phyloP scores from a whole-genome alignment of 2,113 vertebrate genomes.

The Rallus limicola region DNA sequence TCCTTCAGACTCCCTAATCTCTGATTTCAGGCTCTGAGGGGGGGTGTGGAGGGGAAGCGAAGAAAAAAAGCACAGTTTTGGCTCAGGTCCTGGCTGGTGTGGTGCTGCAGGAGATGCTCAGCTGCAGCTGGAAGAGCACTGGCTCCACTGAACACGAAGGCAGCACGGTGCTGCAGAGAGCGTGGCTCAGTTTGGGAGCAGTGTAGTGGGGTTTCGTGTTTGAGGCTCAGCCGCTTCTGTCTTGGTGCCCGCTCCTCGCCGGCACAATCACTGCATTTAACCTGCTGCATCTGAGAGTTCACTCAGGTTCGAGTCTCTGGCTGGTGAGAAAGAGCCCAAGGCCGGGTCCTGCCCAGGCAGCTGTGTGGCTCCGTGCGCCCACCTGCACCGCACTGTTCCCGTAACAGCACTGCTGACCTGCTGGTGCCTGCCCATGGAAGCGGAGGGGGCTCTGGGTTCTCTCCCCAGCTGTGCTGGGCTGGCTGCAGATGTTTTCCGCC shows the following conservation, averaged over 20 bases:
- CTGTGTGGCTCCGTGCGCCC: not conserved
- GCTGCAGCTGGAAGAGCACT: not conserved
- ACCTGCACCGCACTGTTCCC: not conserved
- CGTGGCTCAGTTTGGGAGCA: not conserved
- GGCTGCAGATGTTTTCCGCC: not conserved
- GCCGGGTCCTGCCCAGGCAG: not conserved
- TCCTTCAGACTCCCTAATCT: constrained; percentile 9
- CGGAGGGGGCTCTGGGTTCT: not conserved
- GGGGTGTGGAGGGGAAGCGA: no score
- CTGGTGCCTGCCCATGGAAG: not conserved
- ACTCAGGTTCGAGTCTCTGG: not conserved
- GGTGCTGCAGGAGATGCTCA: fast-evolving
- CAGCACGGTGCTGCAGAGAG: not conserved
- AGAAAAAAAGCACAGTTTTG: not conserved
- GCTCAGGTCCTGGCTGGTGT: fast-evolving
- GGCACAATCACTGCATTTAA: fast-evolving
- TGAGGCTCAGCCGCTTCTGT: not conserved
- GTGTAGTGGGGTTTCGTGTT: fast-evolving
- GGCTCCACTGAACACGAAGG: fast-evolving
- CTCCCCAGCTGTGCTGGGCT: not conserved
- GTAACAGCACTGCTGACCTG: not conserved
- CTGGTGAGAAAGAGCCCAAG: not conserved
- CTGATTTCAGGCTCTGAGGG: constrained; percentile 36
- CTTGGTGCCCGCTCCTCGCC: not conserved
- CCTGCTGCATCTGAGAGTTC: not conserved